A percentile compares a stretch with the other conserved stretches of the same genome.
These are phyloP conservation scores for Bufo gargarizans DNA, from an alignment of 2,113 vertebrate species.

Conservation along the genomic window DNA sequence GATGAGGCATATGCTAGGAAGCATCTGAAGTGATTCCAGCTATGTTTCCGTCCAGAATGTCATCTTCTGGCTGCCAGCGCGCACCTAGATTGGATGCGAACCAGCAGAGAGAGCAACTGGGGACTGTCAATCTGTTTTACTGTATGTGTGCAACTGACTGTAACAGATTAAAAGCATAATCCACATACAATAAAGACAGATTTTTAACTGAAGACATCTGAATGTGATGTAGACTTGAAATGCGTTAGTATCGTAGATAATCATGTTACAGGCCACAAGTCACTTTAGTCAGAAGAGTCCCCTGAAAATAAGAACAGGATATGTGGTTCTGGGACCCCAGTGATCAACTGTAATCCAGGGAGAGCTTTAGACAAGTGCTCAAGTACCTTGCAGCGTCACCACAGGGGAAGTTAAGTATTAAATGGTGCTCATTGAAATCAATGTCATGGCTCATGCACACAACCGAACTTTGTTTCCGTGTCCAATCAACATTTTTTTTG, in stretches of 20 bases:
- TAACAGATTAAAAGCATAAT: not conserved
- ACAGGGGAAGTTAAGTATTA: not conserved
- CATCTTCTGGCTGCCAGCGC: not conserved
- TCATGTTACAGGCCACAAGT: not conserved
- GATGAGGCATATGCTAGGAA: conserved; percentile 17
- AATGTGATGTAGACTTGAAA: not conserved
- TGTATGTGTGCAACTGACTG: not conserved
- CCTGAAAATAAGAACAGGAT: not conserved
- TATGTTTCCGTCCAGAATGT: not conserved
- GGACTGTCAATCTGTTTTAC: not conserved
- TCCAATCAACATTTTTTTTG: too few species aligned
- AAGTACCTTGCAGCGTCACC: not conserved
- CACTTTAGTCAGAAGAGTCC: not conserved
- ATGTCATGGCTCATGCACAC: not conserved
- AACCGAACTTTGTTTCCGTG: too few species aligned
- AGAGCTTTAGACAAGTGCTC: not conserved
- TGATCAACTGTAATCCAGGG: not conserved
- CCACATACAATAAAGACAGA: not conserved
- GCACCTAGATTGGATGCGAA: not conserved
- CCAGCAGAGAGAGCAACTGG: not conserved
- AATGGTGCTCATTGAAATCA: not conserved
- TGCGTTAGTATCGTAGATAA: not conserved
- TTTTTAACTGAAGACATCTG: not conserved
- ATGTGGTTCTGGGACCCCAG: not conserved
- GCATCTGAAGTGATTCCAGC: conserved; percentile 17